Conservation (phyloP, 2,888 invertebrate species). For the Zhuqinia jingwanae region DNA sequence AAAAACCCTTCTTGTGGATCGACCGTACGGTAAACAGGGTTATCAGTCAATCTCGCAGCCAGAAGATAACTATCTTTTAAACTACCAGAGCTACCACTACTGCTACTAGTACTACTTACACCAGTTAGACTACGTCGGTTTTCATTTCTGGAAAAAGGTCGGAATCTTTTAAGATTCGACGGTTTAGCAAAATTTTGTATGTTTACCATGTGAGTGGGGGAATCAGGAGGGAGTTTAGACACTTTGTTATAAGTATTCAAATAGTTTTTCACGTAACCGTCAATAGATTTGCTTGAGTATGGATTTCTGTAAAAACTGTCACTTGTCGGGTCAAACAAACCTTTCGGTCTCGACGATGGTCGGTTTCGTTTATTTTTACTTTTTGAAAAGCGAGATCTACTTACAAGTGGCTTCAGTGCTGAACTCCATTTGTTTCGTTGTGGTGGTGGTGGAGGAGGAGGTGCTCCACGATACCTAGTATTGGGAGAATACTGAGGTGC, state of each 20-base stretch:
- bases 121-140: slow-evolving; percentile 41
- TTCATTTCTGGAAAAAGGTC: slow-evolving; percentile 8
- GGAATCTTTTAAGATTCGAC: slow-evolving; percentile 5
- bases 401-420: slow-evolving; percentile 63
- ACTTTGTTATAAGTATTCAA: slow-evolving; percentile 53
- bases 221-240: slow-evolving; percentile 24
- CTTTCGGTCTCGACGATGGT: slow-evolving; percentile 18
- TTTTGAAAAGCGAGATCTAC: slow-evolving; percentile 40
- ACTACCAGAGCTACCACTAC: slow-evolving; percentile 29
- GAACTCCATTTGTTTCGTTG: slow-evolving; percentile 52
- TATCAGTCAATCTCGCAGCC: slow-evolving; percentile 14
- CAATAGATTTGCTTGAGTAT: slow-evolving; percentile 42
- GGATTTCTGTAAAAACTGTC: slow-evolving; percentile 44
- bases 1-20: slow-evolving; percentile 48
- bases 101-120: neutral
- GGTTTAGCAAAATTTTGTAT: slow-evolving; percentile 46
- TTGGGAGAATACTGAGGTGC: slow-evolving; percentile 20
- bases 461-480: slow-evolving; percentile 5
- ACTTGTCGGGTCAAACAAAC: slow-evolving; percentile 61
- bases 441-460: neutral
- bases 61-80: neutral
- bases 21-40: slow-evolving; percentile 39
- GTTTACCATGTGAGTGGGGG: slow-evolving; percentile 45
- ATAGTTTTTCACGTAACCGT: slow-evolving; percentile 59
- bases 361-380: slow-evolving; percentile 37